Base-by-base conservation (phyloP, 2,797 vertebrate species). In the Nasua narica region DNA sequence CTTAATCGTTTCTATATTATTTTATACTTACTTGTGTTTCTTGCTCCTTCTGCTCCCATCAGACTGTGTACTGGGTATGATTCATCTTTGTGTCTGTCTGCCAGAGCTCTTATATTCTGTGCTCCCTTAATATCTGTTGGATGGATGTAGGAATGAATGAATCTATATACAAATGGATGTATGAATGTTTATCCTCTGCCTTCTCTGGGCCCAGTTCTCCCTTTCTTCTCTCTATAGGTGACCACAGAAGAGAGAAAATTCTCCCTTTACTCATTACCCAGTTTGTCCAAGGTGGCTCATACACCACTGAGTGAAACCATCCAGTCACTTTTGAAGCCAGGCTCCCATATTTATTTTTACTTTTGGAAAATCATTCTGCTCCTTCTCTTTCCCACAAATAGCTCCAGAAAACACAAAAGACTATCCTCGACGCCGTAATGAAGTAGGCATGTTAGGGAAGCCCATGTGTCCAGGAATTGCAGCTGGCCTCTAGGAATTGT, bases 1-100 rank as follows among this genome's bases (percentile, higher is more conserved):
- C 21, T 40, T 97, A 88, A 40, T 50, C n/a, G 13, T 76, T 96
- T 87, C 60, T 82, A n/a, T 87, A 35, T 65, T 84, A 81, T 43
- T 97, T 87, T 92, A 32, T 88, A 72, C 46, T 74, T 93, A 96
- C 62, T 83, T 50, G 5, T 48, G 7, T 60, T 32, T 69, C 95
- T 92, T 88, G 29, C 13, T 90, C 95, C 52, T 74, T 29, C 3
- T 32, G 2, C 19, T 78, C n/a, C 32, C 14, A 16, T 82, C 91
- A 86, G 46, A 90, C 50, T 93, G 3, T 65, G 3, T 43, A 43
- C 88, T 91, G 27, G 81, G 25, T 52, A 56, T 76, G 32, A 94
- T 92, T 91, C 78, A 82, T 65, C 43, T 77, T 40, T 77, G 43
- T 29, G 77, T 85, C 72, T 29, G 77, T 85, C 72, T 95, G 60